Percentiles rank a stretch among this genome's conserved stretches.
Evolutionary conservation across 2,888 invertebrate genomes (phyloP).

Genomic region (Liodrosophila aerea): DNA sequence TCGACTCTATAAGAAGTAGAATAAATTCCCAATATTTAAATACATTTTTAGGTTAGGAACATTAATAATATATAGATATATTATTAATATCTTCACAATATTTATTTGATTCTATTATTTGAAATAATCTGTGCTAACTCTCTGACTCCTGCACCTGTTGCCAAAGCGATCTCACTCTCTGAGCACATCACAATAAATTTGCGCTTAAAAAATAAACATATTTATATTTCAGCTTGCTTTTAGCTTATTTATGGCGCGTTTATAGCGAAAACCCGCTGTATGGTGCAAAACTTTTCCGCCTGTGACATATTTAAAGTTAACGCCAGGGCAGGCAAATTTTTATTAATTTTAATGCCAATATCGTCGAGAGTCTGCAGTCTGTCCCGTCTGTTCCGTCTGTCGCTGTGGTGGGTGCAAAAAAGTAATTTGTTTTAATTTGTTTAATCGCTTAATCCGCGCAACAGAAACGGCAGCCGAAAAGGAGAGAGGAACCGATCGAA

Average conservation of each 20-base stretch:
- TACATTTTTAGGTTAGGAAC: too few species aligned
- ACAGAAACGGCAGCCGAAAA: background rate
- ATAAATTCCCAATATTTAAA: too few species aligned
- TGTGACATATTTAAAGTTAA: constrained; percentile 58
- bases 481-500: background rate
- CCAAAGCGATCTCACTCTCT: too few species aligned
- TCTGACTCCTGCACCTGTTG: too few species aligned
- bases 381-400: too few species aligned
- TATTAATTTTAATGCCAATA: constrained; percentile 69
- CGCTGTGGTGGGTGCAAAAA: constrained; percentile 76
- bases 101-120: too few species aligned
- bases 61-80: too few species aligned
- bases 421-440: constrained; percentile 80
- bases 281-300: background rate
- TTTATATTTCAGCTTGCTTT: constrained; percentile 1
- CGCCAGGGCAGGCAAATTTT: constrained; percentile 64
- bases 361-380: too few species aligned
- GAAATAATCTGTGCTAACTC: too few species aligned
- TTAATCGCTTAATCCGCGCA: constrained; percentile 79
- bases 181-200: constrained; percentile 7
- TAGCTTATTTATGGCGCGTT: constrained; percentile 3
- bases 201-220: background rate
- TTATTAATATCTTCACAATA: too few species aligned
- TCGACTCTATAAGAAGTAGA: too few species aligned
- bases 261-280: constrained; percentile 2